Evolutionary conservation across 2,113 vertebrate genomes (phyloP).

Genomic region (Neotoma lepida): DNA sequence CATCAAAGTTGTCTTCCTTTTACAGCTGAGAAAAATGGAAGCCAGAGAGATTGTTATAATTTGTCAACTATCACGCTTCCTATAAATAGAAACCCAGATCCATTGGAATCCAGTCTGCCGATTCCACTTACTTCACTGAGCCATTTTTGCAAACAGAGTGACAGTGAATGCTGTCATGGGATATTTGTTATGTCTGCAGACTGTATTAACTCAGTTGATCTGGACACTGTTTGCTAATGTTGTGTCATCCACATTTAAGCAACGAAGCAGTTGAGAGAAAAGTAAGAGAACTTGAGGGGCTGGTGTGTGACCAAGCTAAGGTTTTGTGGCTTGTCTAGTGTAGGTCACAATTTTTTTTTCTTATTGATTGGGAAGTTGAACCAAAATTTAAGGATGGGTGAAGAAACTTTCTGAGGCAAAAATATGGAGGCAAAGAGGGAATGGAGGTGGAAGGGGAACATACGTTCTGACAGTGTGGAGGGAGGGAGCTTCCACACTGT

Average conservation of each 20-base stretch:
- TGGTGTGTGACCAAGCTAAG: not conserved
- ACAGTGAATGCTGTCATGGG: not conserved
- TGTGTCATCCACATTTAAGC: not conserved
- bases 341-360: not conserved
- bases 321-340: not conserved
- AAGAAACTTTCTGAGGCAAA: not conserved
- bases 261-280: not conserved
- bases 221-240: not conserved
- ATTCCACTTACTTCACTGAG: not conserved
- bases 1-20: not conserved
- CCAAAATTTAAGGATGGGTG: not conserved
- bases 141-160: not conserved
- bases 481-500: not conserved
- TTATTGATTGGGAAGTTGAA: not conserved
- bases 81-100: not conserved
- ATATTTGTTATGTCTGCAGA: not conserved
- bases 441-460: accelerated
- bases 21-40: not conserved
- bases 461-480: accelerated
- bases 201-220: not conserved
- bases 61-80: conserved; percentile 16
- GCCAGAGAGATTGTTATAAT: not conserved
- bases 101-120: not conserved
- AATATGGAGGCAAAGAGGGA: too few species aligned
- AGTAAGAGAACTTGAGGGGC: not conserved